phyloP scores from a whole-genome alignment of 1,140 invertebrate species.

The Pseudomyrmex concolor region DNA sequence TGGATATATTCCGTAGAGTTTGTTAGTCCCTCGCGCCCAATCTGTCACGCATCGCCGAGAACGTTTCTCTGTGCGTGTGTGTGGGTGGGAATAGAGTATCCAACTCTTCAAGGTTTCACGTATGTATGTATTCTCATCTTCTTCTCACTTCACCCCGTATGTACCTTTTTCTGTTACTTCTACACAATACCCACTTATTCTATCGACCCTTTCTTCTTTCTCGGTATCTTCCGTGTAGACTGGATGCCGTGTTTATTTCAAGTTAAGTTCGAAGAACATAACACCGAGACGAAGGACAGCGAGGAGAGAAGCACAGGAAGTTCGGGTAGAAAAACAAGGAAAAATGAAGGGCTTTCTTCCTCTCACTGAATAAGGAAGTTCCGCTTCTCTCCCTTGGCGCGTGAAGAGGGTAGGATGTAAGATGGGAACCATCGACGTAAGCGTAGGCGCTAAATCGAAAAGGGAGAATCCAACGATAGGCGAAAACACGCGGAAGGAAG shows the following conservation, averaged over 20 bases:
- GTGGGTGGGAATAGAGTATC: background rate
- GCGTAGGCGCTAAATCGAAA: constrained; percentile 68
- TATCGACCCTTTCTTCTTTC: constrained; percentile 17
- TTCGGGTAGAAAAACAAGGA: background rate
- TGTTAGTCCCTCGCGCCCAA: constrained; percentile 75
- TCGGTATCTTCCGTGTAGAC: background rate
- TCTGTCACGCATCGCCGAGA: constrained; percentile 73
- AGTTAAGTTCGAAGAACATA: constrained; percentile 31
- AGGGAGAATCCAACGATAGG: constrained; percentile 46
- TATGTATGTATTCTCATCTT: constrained; percentile 33
- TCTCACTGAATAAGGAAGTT: constrained; percentile 69
- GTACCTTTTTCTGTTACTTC: no score
- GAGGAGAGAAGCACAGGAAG: constrained; percentile 59
- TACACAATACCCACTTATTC: background rate
- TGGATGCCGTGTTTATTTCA: constrained; percentile 68
- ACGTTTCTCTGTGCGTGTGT: constrained; percentile 52
- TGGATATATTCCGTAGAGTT: constrained; percentile 67
- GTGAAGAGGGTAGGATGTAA: background rate
- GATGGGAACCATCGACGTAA: no score
- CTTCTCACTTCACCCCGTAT: background rate
- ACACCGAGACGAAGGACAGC: constrained; percentile 27
- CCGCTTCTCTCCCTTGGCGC: constrained; percentile 9
- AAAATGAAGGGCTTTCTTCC: constrained; percentile 52
- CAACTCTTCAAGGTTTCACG: constrained; percentile 57
- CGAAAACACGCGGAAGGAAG: constrained; percentile 37